These are phyloP conservation scores for Procambarus clarkii DNA, from an alignment of 1,140 invertebrate genomes.

Conservation along the genomic window DNA sequence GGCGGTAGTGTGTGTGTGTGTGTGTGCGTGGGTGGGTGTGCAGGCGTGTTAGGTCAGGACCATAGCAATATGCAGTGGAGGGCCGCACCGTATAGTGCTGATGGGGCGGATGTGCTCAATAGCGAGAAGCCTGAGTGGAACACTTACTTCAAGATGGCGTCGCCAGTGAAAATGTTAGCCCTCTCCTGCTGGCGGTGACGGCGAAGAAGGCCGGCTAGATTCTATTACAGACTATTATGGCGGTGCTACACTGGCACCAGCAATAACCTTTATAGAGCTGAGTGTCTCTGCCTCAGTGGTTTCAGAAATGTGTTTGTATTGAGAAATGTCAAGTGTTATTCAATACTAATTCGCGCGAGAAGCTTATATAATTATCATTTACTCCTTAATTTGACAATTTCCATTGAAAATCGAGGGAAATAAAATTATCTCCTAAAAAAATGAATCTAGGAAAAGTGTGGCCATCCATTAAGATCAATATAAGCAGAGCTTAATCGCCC, in stretches of 20 bases:
- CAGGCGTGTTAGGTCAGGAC: not conserved
- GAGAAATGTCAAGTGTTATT: no score
- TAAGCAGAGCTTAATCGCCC: not conserved
- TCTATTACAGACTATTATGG: not conserved
- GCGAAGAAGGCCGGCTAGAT: not conserved
- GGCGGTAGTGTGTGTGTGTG: no score
- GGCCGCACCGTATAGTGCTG: not conserved
- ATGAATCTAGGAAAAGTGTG: not conserved
- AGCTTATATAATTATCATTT: not conserved
- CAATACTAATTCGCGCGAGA: no score
- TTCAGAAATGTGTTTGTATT: no score
- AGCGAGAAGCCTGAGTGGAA: not conserved
- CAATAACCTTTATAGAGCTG: not conserved
- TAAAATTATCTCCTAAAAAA: not conserved
- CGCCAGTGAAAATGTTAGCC: not conserved
- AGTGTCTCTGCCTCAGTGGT: not conserved
- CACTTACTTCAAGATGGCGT: conserved; percentile 11
- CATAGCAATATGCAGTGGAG: not conserved
- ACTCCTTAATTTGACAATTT: not conserved
- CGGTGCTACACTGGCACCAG: not conserved
- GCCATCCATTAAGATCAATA: conserved; percentile 12
- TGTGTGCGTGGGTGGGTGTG: no score
- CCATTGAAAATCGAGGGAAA: not conserved
- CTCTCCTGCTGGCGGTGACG: not conserved
- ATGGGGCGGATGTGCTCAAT: not conserved